Base-by-base conservation (phyloP, 2,888 invertebrate species). In the Xanthia icteritia region DNA sequence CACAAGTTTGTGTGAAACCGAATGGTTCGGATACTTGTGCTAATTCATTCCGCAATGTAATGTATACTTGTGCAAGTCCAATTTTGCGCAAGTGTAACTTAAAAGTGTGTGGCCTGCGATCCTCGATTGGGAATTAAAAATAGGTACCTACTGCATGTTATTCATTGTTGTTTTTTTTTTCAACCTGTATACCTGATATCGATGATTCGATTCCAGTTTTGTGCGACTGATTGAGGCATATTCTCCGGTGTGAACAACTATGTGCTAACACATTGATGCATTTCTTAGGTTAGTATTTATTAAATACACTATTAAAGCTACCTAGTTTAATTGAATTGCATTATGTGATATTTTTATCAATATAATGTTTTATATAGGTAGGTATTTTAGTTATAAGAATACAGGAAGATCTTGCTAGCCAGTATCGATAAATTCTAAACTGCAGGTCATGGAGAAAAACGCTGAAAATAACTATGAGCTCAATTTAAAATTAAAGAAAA, bases 221-320 rank as follows among this genome's bases (percentile, higher is more conserved):
- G 23, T 48, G 31, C 31, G 23, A 23, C 45, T 48, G 20, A 8
- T 31, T 48, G 66, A 45, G 27, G 48, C 48, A 27, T 27, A 2
- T 67, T 48, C 31, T 23, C 66, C 15, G 31, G 20, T 23, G 23
- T 11, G 36, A 36, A 67, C 51, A 54, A 17, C 36, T 54, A 36
- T 36, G 9, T n/a, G 23, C 36, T 67, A 36, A n/a, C 67, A 54
- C 17, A 66, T 48, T 67, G 56, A 68, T 39, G 68, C 58, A 68
- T 68, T 68, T 68, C 6, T 58, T 68, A 68, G 56, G 6, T 17
- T 36, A 68, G 5, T n/a, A 17, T 68, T 17, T 68, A 67, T 36
- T 54, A 51, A 67, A 51, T 51, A 36, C 54, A n/a, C 54, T n/a
- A 17, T 68, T 56, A 56, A 68, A 68, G 67, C n/a, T 68, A 17